Base-by-base conservation (phyloP, 23 tunicate species). In the Diplosoma virens region DNA sequence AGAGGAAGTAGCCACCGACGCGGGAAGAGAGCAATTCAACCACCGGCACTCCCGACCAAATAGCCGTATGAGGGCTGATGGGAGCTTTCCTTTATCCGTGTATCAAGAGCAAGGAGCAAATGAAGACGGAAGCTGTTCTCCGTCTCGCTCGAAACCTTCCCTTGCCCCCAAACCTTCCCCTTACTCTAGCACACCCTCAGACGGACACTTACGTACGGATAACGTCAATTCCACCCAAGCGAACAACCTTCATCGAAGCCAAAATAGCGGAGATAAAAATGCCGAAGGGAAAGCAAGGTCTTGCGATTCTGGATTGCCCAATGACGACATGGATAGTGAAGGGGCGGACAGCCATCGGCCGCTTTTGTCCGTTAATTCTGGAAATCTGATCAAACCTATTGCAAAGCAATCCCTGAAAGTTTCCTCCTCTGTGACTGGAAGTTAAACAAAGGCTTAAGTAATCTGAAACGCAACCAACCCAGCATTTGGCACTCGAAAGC, bases 241-340 rank as follows among this genome's bases (percentile, higher is more conserved):
- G 7, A 64, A 27, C 7, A 64, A 25, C 9, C 28, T 9, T 6
- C 7, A 3, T 5, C 27, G 29, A 47, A 5, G 60, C 2, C 61
- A 2, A 25, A 72, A 26, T 4, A 47, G 41, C 5, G 60, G 60
- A 16, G 53, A 2, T 22, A 16, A 3, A 3, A 35, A 67, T 3
- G 34, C 67, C 0, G 76, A 80, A 28, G 86, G 86, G 37, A 89
- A 89, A 64, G 88, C 88, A 6, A 71, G 35, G 34, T 89, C 96
- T 18, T 89, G 96, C 35, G 96, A 89, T 59, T 89, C 96, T 0
- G 96, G 96, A 14, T 71, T 82, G 1, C 96, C 96, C 3, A 30
- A 66, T 47, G 96, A 89, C 17, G 95, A 87, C 24, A 32, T 52
- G 7, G 86, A 81, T 32, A 69, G 68, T 46, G 86, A 81, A 48